phyloP scores from a whole-genome alignment of 1,140 invertebrate species.

The Eriosoma lanigerum region DNA sequence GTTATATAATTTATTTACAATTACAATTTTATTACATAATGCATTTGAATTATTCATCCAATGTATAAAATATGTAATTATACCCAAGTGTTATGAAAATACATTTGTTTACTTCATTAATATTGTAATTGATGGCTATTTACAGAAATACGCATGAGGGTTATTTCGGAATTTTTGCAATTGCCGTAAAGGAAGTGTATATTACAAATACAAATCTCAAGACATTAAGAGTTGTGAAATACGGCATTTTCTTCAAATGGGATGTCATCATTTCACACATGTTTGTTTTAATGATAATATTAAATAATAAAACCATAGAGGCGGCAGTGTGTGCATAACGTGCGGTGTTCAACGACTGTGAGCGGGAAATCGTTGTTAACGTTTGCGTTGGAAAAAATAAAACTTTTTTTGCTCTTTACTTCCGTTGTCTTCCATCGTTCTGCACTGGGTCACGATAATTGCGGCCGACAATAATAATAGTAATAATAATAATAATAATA shows the following conservation, averaged over 20 bases:
- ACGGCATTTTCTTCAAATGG: background rate
- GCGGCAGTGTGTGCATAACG: background rate
- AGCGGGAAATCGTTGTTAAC: background rate
- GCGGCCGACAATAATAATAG: background rate
- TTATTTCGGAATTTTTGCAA: too few species aligned
- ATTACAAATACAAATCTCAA: background rate
- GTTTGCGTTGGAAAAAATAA: background rate
- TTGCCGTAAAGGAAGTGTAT: too few species aligned
- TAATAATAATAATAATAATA: background rate
- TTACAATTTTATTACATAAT: too few species aligned
- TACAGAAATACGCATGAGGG: too few species aligned
- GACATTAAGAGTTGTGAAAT: background rate
- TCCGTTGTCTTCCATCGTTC: background rate
- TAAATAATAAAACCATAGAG: background rate
- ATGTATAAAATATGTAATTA: too few species aligned
- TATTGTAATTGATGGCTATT: too few species aligned
- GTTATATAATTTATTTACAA: too few species aligned
- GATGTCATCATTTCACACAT: background rate
- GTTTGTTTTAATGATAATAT: background rate
- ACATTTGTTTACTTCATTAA: too few species aligned
- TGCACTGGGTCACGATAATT: slow-evolving; percentile 8
- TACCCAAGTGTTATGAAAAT: too few species aligned
- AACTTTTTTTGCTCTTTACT: background rate
- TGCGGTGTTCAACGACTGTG: background rate
- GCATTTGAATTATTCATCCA: too few species aligned